phyloP scores from a whole-genome alignment of 2,888 invertebrate species.

The Brachycybe producta region DNA sequence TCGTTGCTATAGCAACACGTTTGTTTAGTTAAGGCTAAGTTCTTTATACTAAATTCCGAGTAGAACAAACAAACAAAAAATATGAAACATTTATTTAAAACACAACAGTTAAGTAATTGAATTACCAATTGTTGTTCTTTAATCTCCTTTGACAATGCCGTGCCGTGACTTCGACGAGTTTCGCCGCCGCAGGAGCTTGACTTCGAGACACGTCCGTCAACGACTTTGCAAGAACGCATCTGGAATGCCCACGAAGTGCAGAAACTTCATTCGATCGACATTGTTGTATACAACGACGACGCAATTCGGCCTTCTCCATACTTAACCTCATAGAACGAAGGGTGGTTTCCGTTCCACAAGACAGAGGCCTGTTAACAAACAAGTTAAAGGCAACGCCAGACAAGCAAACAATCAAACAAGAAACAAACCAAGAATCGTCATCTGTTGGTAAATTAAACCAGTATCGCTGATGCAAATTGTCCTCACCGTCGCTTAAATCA shows the following conservation, averaged over 20 bases:
- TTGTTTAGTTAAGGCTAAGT: slow-evolving; percentile 25
- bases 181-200: slow-evolving; percentile 21
- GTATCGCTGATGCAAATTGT: slow-evolving; percentile 21
- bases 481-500: slow-evolving; percentile 26
- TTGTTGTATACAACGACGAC: slow-evolving; percentile 39
- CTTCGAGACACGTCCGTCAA: slow-evolving; percentile 32
- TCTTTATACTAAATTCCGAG: slow-evolving; percentile 23
- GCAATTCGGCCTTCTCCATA: slow-evolving; percentile 30
- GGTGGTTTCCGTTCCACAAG: too few species aligned
- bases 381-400: background rate
- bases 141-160: background rate
- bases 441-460: slow-evolving; percentile 22
- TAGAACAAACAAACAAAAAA: too few species aligned
- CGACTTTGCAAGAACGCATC: slow-evolving; percentile 27
- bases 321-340: slow-evolving; percentile 18
- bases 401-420: background rate
- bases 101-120: background rate
- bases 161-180: slow-evolving; percentile 3
- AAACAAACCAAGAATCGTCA: slow-evolving; percentile 16
- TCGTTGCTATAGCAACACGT: slow-evolving; percentile 27
- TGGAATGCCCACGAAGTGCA: slow-evolving; percentile 21
- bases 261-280: slow-evolving; percentile 27
- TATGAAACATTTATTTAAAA: background rate
- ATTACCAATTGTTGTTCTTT: too few species aligned
- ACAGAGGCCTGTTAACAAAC: slow-evolving; percentile 16